Conservation (phyloP, 2,888 invertebrate species). For the Leptopilina syphax region DNA sequence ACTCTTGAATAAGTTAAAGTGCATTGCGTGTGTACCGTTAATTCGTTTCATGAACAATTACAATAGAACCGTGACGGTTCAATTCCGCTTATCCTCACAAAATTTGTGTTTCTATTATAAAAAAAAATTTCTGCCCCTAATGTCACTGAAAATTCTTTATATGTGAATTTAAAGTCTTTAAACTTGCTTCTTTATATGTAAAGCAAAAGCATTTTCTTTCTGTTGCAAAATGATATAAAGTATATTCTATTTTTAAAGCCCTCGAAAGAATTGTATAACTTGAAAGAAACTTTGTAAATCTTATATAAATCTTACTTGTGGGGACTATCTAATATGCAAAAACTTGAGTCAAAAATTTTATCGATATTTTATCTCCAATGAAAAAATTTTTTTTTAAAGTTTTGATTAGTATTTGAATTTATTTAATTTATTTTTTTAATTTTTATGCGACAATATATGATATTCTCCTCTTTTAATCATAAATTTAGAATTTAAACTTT, state of each 20-base stretch:
- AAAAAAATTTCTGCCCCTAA: not conserved
- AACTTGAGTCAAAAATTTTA: constrained; percentile 4
- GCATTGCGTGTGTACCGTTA: constrained; percentile 72
- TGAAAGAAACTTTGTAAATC: constrained; percentile 1
- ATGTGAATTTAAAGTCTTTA: not conserved
- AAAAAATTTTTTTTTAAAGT: too few relatives aligned
- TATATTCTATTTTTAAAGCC: constrained; percentile 5
- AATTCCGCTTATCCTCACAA: constrained; percentile 53
- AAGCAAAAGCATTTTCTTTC: constrained; percentile 1
- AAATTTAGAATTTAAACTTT: not conserved
- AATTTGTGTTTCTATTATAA: not conserved
- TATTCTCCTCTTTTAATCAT: not conserved
- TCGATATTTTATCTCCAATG: not conserved
- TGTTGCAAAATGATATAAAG: not conserved
- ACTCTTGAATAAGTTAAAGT: constrained; percentile 70
- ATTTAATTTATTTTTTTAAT: not conserved
- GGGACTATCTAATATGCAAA: not conserved
- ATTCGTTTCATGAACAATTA: constrained; percentile 73
- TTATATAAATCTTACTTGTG: constrained; percentile 13
- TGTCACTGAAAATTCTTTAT: constrained; percentile 20
- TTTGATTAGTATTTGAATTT: not conserved
- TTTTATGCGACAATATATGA: too few relatives aligned
- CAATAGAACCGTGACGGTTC: constrained; percentile 63
- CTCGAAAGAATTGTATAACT: constrained; percentile 4
- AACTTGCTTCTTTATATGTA: not conserved